phyloP scores from a whole-genome alignment of 2,797 vertebrate species.

The Zenarchopterus dispar region DNA sequence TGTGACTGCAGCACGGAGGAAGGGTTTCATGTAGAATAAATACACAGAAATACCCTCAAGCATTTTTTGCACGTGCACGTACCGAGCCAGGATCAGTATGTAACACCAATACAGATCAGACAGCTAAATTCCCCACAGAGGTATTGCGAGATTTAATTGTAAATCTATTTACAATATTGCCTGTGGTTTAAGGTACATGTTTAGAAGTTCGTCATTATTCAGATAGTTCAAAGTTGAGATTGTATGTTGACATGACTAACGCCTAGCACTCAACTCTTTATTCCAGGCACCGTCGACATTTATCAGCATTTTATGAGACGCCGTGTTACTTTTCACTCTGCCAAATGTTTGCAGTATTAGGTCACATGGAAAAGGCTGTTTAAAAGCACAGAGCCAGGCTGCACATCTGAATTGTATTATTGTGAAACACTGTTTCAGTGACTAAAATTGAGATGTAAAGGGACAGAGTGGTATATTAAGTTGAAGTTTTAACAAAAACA shows the following conservation, averaged over 20 bases:
- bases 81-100: not conserved
- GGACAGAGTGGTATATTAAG: conserved; percentile 22
- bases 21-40: no score
- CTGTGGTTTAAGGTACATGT: not conserved
- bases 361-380: conserved; percentile 61
- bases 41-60: no score
- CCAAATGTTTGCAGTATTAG: conserved; percentile 69
- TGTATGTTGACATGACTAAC: conserved; percentile 18
- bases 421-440: conserved; percentile 56
- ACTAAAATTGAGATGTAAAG: conserved; percentile 68
- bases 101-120: not conserved
- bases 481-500: conserved; percentile 30
- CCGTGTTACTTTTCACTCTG: conserved; percentile 52
- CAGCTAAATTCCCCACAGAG: not conserved
- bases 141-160: not conserved
- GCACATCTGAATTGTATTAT: conserved; percentile 74
- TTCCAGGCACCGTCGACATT: conserved; percentile 32
- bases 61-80: not conserved
- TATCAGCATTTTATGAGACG: conserved; percentile 58
- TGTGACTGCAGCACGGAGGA: no score
- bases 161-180: not conserved
- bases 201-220: not conserved
- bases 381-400: conserved; percentile 52
- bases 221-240: not conserved
- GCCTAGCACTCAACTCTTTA: conserved; percentile 18